phyloP scores from a whole-genome alignment of 2,113 vertebrate genomes.

The Varanus salvator region DNA sequence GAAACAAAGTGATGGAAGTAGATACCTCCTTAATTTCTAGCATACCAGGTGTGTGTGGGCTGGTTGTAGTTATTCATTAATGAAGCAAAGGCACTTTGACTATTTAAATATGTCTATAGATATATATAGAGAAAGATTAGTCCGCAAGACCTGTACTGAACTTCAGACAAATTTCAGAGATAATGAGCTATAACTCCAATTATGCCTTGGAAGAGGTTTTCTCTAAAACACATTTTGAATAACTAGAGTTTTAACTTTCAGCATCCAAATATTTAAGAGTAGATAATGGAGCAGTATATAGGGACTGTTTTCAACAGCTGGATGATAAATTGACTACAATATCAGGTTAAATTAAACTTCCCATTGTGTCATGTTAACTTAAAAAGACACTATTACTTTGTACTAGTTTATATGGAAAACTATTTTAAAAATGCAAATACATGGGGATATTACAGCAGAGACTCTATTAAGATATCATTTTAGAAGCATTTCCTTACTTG shows the following conservation, averaged over 20 bases:
- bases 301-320: background rate
- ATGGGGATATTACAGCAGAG: slow-evolving; percentile 13
- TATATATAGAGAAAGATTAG: background rate
- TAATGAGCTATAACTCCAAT: slow-evolving; percentile 15
- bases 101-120: background rate
- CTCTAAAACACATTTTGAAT: background rate
- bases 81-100: background rate
- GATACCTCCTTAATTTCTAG: too few species aligned
- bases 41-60: background rate
- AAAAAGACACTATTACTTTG: slow-evolving; percentile 14
- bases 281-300: background rate
- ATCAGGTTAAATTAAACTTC: slow-evolving; percentile 18
- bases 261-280: slow-evolving; percentile 7
- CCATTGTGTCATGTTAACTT: background rate
- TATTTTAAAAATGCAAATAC: slow-evolving; percentile 19
- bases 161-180: background rate
- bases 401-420: slow-evolving; percentile 12
- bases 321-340: slow-evolving; percentile 1
- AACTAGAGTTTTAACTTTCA: slow-evolving; percentile 1
- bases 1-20: background rate
- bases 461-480: slow-evolving; percentile 31
- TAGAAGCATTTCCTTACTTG: background rate
- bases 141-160: background rate
- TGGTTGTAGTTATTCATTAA: background rate
- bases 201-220: background rate